Percentiles rank a stretch among this genome's conserved stretches.
These are phyloP conservation scores for Homarus gammarus DNA, from an alignment of 2,888 invertebrate species.

Conservation along the genomic window DNA sequence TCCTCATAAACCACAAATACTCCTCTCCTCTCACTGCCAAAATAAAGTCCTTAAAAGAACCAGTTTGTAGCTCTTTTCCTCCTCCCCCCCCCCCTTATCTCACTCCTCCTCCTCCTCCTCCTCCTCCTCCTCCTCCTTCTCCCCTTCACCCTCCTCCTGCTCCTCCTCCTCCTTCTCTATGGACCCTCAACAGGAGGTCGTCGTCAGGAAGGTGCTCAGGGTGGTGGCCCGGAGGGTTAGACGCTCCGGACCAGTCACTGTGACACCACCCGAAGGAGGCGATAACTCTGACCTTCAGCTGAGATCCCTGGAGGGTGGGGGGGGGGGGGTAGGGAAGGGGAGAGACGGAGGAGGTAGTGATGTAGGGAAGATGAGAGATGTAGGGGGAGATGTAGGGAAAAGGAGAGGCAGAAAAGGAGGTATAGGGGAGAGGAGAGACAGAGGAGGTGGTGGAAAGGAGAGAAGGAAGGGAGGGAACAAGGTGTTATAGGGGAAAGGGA, in stretches of 20 bases:
- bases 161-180: background rate
- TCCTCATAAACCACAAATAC: too few species aligned
- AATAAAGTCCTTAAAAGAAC: background rate
- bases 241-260: background rate
- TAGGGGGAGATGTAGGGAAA: background rate
- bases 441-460: background rate
- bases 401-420: background rate
- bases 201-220: background rate
- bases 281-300: background rate
- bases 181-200: too few species aligned
- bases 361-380: too few species aligned
- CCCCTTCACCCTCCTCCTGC: background rate
- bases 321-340: background rate
- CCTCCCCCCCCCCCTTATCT: background rate
- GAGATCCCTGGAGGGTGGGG: background rate
- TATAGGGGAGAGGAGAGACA: background rate
- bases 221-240: background rate
- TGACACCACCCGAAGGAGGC: background rate
- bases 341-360: background rate
- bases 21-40: too few species aligned
- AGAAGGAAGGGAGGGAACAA: background rate
- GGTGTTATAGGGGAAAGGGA: background rate
- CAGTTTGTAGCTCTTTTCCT: too few species aligned
- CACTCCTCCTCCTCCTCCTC: background rate
- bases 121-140: background rate